Conservation (phyloP, 2,888 invertebrate species). For the Lepidocyrtoides sp. region DNA sequence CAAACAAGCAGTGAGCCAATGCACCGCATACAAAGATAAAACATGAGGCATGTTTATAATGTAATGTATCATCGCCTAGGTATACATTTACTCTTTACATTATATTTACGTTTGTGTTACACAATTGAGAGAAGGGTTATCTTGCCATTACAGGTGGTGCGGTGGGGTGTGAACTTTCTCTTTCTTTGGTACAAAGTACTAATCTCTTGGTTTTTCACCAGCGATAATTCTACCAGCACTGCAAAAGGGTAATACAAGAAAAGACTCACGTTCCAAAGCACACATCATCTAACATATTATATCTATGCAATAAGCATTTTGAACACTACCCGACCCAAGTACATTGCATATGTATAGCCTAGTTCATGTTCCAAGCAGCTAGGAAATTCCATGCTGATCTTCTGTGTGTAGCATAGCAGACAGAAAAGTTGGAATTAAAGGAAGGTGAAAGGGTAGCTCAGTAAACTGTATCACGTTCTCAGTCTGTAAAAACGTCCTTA, state of each 20-base stretch:
- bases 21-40: background rate
- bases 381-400: no score
- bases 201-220: slow-evolving; percentile 12
- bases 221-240: background rate
- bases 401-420: background rate
- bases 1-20: background rate
- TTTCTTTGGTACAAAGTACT: background rate
- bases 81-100: background rate
- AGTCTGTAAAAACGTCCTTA: no score
- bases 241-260: background rate
- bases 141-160: slow-evolving; percentile 9
- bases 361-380: no score
- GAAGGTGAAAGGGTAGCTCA: no score
- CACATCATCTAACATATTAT: no score
- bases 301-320: no score
- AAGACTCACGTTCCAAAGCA: background rate
- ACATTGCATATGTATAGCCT: no score
- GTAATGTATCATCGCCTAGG: no score
- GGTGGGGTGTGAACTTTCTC: background rate
- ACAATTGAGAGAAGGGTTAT: background rate
- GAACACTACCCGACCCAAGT: no score
- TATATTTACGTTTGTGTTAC: background rate
- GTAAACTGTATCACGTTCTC: no score
- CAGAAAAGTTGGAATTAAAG: background rate
- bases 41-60: background rate